Base-by-base conservation (phyloP, 2,113 vertebrate genomes). In the Ornithorhynchus anatinus region DNA sequence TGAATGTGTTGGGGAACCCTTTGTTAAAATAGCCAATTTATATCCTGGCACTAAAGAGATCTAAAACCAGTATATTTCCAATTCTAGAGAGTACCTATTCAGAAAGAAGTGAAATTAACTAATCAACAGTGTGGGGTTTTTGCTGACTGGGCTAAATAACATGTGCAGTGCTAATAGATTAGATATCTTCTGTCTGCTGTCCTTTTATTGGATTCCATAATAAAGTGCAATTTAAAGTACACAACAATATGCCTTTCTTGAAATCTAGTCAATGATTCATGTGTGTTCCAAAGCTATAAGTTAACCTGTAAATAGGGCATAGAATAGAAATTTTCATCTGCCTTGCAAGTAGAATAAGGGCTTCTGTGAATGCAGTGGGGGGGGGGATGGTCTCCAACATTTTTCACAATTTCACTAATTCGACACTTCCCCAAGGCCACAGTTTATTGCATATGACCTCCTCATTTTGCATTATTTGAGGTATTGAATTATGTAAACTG, bases 1-100 rank as follows among this genome's bases (percentile, higher is more conserved):
- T 37, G 84, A 80, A 73, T 72, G 25, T 71, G 47, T 71, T 25
- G 59, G 42, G 68, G 50, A 77, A 60, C 78, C 14, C 36, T 84
- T 63, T 86, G 17, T 81, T 65, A 72, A 51, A 84, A 72, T 50
- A 77, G 75, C 59, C 40, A 79, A 22, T 87, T 84, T 86, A 68
- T 71, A 6, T 60, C 22, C 77, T 78, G 39, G 67, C 50, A 51
- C 20, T 44, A 13, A 72, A 78, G 58, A 65, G 44, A 71, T n/a
- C 20, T 25, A 27, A 67, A 38, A 20, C 45, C 59, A 66, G 58
- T 20, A 8, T 42, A 43, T 82, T 38, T 64, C 54, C 31, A 25
- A n/a, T 75, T n/a, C 20, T 19, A 25, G 58, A 53, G 66, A 63
- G 50, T 71, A 60, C 45, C 77, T 84, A 5, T 60, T 74, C 54